Percentiles rank a stretch among this genome's conserved stretches.
phyloP scores from a whole-genome alignment of 37 sponge, comb jelly and placozoan genomes.

The Bolinopsis microptera region DNA sequence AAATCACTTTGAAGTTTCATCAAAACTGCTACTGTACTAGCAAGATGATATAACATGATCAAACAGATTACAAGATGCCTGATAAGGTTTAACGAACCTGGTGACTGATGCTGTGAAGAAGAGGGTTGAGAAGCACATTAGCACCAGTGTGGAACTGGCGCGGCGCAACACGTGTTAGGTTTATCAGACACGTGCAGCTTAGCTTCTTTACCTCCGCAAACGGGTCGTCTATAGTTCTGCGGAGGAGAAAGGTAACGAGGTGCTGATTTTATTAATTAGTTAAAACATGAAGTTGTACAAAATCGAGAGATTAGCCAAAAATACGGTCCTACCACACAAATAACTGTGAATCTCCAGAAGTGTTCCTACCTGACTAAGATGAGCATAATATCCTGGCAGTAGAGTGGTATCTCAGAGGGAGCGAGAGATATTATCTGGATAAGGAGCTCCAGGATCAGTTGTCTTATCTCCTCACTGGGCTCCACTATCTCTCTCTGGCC shows the following conservation, averaged over 20 bases:
- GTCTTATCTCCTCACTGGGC: constrained; percentile 90
- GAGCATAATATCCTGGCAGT: constrained; percentile 37
- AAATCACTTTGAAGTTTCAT: too few species aligned
- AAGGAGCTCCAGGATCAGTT: constrained; percentile 67
- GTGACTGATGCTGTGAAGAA: constrained; percentile 80
- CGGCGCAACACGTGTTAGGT: constrained; percentile 72
- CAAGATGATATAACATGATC: too few species aligned
- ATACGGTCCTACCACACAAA: too few species aligned
- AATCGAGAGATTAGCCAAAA: too few species aligned
- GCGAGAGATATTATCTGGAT: constrained; percentile 69
- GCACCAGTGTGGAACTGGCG: constrained; percentile 76
- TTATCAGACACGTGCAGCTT: constrained; percentile 65
- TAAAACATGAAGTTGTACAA: too few species aligned
- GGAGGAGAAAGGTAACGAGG: constrained; percentile 30
- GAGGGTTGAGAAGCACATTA: constrained; percentile 81
- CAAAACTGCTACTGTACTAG: too few species aligned
- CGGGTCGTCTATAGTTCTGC: constrained; percentile 80
- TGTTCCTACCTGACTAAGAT: constrained; percentile 32
- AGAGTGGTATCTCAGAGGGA: constrained; percentile 27
- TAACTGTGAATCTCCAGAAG: too few species aligned
- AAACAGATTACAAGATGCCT: too few species aligned
- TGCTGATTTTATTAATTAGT: too few species aligned
- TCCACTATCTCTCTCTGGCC: constrained; percentile 84
- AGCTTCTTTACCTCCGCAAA: constrained; percentile 97
- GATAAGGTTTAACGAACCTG: too few species aligned